Base-by-base conservation (phyloP, 2,888 invertebrate species). In the Cecidostiba fungosa region DNA sequence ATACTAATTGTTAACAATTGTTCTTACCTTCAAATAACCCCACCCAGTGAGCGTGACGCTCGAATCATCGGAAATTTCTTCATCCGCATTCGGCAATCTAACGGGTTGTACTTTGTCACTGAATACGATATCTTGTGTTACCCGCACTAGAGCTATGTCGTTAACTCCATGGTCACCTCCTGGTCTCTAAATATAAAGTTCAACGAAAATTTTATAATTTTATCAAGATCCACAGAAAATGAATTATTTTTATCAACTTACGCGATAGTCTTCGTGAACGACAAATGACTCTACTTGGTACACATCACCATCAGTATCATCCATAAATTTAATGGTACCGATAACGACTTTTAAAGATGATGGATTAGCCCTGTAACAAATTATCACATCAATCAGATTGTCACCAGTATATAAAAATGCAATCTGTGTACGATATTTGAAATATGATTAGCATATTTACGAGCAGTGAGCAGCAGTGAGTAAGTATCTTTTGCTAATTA, bases 401-500 rank as follows among this genome's bases (percentile, higher is more conserved):
- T 19, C n/a, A 54, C 19, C 5, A 54, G 54, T 54, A n/a, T n/a
- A n/a, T n/a, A 6, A 4, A 54, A 19, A n/a, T n/a, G n/a, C 5
- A 10, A 19, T 54, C 19, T n/a, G 16, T 10, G 50, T 16, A 47
- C 3, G 5, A 14, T 1, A 6, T 59, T 23, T 23, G 6, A 23
- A 59, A 59, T 72, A 10, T 19, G 39, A 59, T 16, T 50, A n/a
- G 12, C 14, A 66, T 14, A 69, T 84, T 88, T 89, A 95, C 95
- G 95, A 93, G 80, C 95, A 95, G 88, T 95, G 95, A 6, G 95
- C 95, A 0, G 95, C 95, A 0, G 95, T 95, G 14, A 95, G 89
- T 32, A 95, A 94, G 72, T 94, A 95, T 66, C 94, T 91, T 2
- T 95, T 94, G 36, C 94, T 94, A n/a, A 95, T 91, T 3, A 95